phyloP scores from a whole-genome alignment of 2,797 vertebrate species.

The Selene dorsalis region DNA sequence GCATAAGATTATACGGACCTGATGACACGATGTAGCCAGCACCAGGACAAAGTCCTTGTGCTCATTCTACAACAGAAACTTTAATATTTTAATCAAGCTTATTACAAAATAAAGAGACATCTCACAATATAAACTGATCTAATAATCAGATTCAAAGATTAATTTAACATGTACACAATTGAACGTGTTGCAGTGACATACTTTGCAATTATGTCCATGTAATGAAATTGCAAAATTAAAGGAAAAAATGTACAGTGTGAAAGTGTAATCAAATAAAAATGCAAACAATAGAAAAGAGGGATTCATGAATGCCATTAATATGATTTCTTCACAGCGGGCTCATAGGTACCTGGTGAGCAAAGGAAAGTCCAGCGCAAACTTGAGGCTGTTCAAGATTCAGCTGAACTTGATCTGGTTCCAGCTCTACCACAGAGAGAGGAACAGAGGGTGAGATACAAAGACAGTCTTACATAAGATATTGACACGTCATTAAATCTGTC shows the following conservation, averaged over 20 bases:
- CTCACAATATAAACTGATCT: neutral
- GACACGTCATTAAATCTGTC: neutral
- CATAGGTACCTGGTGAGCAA: constrained; percentile 87
- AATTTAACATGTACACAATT: too few species aligned
- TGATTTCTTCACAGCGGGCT: constrained; percentile 79
- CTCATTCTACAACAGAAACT: neutral
- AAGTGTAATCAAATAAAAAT: neutral
- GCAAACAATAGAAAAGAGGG: neutral
- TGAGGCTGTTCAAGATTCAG: constrained; percentile 85
- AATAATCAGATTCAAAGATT: too few species aligned
- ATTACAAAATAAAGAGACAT: neutral
- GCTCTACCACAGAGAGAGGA: constrained; percentile 86
- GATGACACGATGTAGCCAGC: neutral
- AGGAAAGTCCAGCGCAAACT: constrained; percentile 76
- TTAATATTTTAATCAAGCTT: too few species aligned
- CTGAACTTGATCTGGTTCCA: constrained; percentile 90
- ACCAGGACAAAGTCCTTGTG: neutral
- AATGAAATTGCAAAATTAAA: neutral
- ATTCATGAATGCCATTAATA: neutral
- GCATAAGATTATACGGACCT: neutral
- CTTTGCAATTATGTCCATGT: too few species aligned
- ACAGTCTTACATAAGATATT: neutral
- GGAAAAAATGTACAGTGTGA: neutral
- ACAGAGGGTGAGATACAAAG: constrained; percentile 79
- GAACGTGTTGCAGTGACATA: neutral